Percentiles rank a stretch among this genome's conserved stretches.
Conservation (phyloP, 2,113 vertebrate species). For the Phalacrocorax aristotelis region DNA sequence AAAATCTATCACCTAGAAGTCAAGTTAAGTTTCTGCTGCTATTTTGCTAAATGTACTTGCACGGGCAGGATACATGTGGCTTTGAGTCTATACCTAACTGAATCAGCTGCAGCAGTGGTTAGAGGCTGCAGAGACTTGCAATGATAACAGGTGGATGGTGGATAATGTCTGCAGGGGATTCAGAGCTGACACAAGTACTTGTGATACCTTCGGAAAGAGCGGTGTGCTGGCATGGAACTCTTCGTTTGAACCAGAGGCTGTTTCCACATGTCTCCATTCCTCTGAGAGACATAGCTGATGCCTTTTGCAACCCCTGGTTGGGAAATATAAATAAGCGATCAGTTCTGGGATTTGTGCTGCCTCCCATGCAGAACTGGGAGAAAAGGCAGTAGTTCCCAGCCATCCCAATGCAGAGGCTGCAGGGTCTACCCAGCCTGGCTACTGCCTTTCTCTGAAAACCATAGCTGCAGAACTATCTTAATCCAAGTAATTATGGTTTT, state of each 20-base stretch:
- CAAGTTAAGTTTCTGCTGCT: background rate
- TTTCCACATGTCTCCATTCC: background rate
- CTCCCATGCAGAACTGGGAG: background rate
- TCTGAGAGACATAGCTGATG: background rate
- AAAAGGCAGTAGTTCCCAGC: background rate
- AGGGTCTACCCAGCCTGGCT: background rate
- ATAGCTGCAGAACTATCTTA: background rate
- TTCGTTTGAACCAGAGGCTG: background rate
- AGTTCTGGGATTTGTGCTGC: background rate
- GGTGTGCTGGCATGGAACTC: accelerated
- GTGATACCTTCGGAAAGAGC: background rate
- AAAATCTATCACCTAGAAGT: background rate
- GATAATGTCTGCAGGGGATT: background rate
- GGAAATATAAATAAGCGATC: background rate
- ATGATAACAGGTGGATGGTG: background rate
- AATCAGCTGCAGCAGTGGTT: accelerated
- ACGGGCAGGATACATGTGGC: background rate
- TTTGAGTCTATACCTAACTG: background rate
- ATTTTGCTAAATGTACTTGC: background rate
- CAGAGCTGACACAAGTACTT: background rate
- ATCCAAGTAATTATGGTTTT: background rate
- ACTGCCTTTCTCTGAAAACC: background rate
- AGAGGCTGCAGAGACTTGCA: background rate
- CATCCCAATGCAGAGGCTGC: accelerated
- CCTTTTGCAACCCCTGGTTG: accelerated